Conservation (phyloP, 2,888 invertebrate genomes). For the Cordilura impudica region DNA sequence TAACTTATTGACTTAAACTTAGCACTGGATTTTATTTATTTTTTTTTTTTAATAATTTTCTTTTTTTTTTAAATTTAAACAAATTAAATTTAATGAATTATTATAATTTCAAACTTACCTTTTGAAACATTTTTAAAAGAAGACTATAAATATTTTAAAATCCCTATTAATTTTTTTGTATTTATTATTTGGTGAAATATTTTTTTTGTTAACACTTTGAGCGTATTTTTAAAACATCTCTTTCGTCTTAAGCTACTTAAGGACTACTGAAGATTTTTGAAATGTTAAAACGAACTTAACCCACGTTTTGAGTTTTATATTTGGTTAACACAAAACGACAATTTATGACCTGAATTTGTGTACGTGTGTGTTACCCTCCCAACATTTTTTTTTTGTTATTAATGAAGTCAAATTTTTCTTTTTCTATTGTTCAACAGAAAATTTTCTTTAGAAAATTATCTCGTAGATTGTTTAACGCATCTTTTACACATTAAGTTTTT, state of each 20-base stretch:
- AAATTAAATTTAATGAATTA: too few species aligned
- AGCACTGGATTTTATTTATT: too few species aligned
- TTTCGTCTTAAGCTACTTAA: conserved; percentile 22
- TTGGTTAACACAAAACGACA: background rate
- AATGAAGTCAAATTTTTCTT: conserved; percentile 35
- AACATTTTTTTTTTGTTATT: conserved; percentile 24
- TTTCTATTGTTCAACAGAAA: conserved; percentile 11
- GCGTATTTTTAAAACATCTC: conserved; percentile 7
- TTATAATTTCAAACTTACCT: conserved; percentile 21
- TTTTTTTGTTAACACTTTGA: background rate
- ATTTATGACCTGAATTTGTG: conserved; percentile 21
- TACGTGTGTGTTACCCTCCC: conserved; percentile 6
- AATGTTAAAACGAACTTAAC: conserved; percentile 19
- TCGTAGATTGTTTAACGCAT: conserved; percentile 35
- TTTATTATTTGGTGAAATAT: background rate
- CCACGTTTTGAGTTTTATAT: conserved; percentile 3
- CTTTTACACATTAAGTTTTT: conserved; percentile 44
- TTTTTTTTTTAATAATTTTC: too few species aligned
- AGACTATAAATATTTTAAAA: background rate
- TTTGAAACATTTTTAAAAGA: conserved; percentile 40
- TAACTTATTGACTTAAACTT: too few species aligned
- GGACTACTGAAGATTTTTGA: conserved; percentile 50
- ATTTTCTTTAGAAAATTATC: conserved; percentile 50
- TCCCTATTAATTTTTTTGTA: background rate
- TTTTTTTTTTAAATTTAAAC: too few species aligned